Base-by-base conservation (phyloP, 2,797 vertebrate species). In the Crypturellus tataupa region DNA sequence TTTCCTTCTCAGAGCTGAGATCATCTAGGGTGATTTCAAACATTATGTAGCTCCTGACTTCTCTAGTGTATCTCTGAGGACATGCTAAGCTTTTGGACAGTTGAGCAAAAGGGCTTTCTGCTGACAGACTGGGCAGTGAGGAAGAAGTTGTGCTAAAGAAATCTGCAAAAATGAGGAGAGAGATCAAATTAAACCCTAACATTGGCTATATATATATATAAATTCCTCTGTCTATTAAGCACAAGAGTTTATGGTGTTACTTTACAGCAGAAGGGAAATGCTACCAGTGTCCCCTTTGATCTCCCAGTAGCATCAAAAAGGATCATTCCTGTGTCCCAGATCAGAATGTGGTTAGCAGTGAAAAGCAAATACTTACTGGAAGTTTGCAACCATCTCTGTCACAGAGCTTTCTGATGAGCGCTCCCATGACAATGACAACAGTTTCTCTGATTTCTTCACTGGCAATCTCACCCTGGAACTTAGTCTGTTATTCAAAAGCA, bases 361-460 rank as follows among this genome's bases (percentile, higher is more conserved):
- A 88, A 85, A 18, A 83, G 42, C 37, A 92, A 83, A 82, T 80
- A 97, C 98, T 98, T 97, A 99, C 99, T 23, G 98, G 98, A 92
- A 99, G 97, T 85, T 98, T 97, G 96, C 99, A 99, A 49, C 94
- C 98, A 95, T 98, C 98, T 59, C 97, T 98, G 96, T 98, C 98
- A 92, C 99, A 99, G 68, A 99, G 96, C 84, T 99, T 99, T 91
- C 97, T 98, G 82, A 99, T 97, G 47, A 99, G 97, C 0, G 99
- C 99, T 64, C 99, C 99, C 94, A 99, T 98, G 89, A 99, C 98
- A 96, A 99, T 99, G 95, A 99, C 97, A 51, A 99, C 96, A 5
- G 99, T 99, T 98, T 99, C 99, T 97, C 98, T 98, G 93, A 99
- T 99, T 91, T 99, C 99, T n/a, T 81, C 96, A 89, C 97, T 99